Evolutionary conservation across 2,888 invertebrate genomes (phyloP).

Genomic region (Drosophila recens): DNA sequence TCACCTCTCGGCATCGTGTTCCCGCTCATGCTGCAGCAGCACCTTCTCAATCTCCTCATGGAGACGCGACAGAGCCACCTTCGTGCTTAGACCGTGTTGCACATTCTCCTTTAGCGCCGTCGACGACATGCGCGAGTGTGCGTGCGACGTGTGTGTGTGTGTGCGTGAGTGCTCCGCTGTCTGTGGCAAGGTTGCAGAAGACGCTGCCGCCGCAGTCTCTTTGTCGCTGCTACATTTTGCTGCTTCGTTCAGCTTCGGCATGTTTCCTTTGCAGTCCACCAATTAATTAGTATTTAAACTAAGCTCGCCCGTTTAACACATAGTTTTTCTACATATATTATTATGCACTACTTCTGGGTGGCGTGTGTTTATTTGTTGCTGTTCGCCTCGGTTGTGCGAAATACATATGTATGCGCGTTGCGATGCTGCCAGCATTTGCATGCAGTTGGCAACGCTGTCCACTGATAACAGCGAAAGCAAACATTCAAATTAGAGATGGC

Average conservation of each 20-base stretch:
- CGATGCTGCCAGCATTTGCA: conserved; percentile 15
- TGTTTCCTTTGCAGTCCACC: conserved; percentile 23
- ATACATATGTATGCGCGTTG: conserved; percentile 48
- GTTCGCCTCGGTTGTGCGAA: conserved; percentile 49
- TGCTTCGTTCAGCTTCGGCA: conserved; percentile 27
- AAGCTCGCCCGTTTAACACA: conserved; percentile 32
- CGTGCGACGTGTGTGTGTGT: conserved; percentile 1
- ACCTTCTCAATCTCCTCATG: conserved; percentile 89
- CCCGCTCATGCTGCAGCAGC: conserved; percentile 88
- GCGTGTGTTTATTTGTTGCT: conserved; percentile 53
- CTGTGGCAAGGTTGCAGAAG: conserved; percentile 36
- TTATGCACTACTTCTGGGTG: conserved; percentile 20
- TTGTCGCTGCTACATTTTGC: conserved; percentile 45
- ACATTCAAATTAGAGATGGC: conserved; percentile 28
- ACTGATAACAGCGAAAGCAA: conserved; percentile 51
- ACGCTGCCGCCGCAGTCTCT: conserved; percentile 28
- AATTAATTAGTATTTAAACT: conserved; percentile 18
- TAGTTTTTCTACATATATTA: conserved; percentile 24
- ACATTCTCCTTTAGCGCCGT: conserved; percentile 36
- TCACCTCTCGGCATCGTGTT: conserved; percentile 87
- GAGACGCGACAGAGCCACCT: conserved; percentile 89
- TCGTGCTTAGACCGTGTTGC: conserved; percentile 85
- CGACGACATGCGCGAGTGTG: conserved; percentile 6
- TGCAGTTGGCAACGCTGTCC: conserved; percentile 47
- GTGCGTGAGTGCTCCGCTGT: conserved; percentile 16